Conservation (phyloP, 2,113 vertebrate genomes). For the Rissa tridactyla region DNA sequence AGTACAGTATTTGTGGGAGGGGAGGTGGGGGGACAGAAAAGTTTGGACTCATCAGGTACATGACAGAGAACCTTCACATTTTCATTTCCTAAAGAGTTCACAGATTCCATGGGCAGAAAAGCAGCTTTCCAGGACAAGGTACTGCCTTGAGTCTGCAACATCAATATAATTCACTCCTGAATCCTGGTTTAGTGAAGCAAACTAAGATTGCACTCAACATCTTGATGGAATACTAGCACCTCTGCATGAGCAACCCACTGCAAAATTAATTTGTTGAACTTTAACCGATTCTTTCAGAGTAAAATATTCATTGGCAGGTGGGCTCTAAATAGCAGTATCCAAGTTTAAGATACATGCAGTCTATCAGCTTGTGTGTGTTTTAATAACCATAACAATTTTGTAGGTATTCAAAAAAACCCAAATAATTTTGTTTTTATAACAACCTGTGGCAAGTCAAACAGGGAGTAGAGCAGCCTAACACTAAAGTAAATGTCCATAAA, state of each 20-base stretch:
- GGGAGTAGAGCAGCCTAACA: not conserved
- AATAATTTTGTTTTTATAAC: constrained; percentile 40
- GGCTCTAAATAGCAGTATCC: not conserved
- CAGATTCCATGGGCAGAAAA: not conserved
- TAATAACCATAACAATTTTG: constrained; percentile 17
- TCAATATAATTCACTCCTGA: not conserved
- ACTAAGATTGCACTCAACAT: not conserved
- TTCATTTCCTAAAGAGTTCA: not conserved
- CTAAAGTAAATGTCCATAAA: constrained; percentile 44
- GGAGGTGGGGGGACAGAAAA: not conserved
- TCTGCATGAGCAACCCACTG: not conserved
- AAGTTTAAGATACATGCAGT: not conserved
- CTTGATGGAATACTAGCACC: not conserved
- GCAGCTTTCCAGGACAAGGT: not conserved
- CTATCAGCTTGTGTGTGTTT: constrained; percentile 1
- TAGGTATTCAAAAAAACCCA: not conserved
- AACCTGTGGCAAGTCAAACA: not conserved
- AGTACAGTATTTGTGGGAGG: not conserved
- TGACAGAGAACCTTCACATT: not conserved
- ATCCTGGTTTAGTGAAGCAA: not conserved
- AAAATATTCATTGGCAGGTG: constrained; percentile 4
- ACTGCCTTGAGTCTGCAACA: not conserved
- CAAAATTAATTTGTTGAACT: constrained; percentile 14
- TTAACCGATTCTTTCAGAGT: not conserved
- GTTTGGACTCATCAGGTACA: not conserved